These are phyloP conservation scores for Martes martes DNA, from an alignment of 2,113 vertebrate species.

Conservation along the genomic window DNA sequence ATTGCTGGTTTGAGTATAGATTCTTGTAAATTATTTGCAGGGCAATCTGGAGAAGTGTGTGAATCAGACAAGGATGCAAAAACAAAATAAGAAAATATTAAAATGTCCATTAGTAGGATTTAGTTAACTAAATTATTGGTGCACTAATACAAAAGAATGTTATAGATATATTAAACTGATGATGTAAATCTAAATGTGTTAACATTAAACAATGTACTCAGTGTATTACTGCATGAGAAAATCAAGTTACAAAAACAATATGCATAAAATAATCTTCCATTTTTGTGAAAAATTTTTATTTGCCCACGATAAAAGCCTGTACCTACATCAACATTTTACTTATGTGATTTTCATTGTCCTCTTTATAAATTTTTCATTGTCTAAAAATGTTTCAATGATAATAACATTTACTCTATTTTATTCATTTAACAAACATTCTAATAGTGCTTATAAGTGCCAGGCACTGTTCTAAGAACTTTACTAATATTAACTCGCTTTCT, in stretches of 20 bases:
- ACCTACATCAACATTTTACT: neutral
- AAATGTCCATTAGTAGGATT: neutral
- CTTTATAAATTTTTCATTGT: neutral
- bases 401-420: neutral
- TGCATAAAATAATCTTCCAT: neutral
- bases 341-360: neutral
- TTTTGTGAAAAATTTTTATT: neutral
- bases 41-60: neutral
- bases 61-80: neutral
- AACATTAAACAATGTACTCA: neutral
- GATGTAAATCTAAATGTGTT: neutral
- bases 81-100: neutral
- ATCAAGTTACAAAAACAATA: conserved; percentile 9
- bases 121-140: neutral
- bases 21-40: neutral
- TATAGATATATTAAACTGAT: neutral
- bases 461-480: neutral
- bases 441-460: neutral
- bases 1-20: neutral
- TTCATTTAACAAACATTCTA: conserved; percentile 7
- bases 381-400: neutral
- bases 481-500: conserved; percentile 30
- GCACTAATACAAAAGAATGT: neutral
- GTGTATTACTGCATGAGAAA: neutral
- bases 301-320: neutral